Conservation (phyloP, 92 coral and sea anemone species). For the Porites divaricata region DNA sequence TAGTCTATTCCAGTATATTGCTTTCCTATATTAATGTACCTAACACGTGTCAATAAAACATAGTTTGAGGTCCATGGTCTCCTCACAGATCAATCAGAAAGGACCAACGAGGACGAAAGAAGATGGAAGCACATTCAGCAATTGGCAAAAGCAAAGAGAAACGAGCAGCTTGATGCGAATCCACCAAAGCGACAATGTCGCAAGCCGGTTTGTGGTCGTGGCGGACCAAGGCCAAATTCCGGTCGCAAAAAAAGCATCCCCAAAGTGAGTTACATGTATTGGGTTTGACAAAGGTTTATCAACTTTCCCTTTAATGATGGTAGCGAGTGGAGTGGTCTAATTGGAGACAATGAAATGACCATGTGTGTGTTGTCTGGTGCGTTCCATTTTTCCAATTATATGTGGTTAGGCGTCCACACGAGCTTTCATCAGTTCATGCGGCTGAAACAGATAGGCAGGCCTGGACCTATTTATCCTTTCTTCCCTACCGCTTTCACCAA, state of each 20-base stretch:
- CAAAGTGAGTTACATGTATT: slow-evolving; percentile 15
- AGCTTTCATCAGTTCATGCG: no score
- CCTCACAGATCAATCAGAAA: no score
- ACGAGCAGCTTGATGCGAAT: slow-evolving; percentile 11
- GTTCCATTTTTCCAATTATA: no score
- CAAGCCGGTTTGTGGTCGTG: slow-evolving; percentile 24
- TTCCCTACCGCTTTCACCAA: no score
- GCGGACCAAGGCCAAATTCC: slow-evolving; percentile 11
- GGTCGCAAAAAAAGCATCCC: slow-evolving; percentile 32
- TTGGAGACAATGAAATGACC: neutral
- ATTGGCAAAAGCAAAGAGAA: slow-evolving; percentile 2
- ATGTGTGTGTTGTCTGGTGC: neutral
- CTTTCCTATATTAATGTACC: no score
- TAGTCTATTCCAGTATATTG: no score
- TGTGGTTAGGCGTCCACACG: no score
- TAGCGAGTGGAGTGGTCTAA: slow-evolving; percentile 5
- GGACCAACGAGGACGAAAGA: no score
- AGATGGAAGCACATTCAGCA: neutral
- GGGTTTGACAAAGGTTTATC: slow-evolving; percentile 1
- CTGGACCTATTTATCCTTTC: no score
- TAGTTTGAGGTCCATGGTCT: no score
- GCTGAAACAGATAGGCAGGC: no score
- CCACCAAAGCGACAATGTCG: slow-evolving; percentile 23
- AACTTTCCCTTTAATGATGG: neutral
- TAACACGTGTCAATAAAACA: no score